A percentile compares a stretch with the other conserved stretches of the same genome.
Conservation (phyloP, 53 echinoderm and acorn worm genomes). For the Henricia sp. region DNA sequence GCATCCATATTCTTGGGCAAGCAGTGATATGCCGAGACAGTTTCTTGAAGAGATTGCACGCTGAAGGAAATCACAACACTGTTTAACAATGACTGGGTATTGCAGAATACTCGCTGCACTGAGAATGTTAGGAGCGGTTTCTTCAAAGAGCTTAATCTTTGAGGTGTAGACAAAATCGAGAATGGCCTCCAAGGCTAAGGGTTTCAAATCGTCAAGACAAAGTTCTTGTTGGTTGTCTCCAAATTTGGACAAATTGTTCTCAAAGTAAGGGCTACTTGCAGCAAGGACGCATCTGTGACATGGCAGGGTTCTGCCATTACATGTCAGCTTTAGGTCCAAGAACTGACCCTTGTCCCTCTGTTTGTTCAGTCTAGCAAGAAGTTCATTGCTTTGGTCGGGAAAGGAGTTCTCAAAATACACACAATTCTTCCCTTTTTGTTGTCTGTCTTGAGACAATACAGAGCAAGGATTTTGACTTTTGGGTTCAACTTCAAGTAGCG, state of each 20-base stretch:
- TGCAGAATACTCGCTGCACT: slow-evolving; percentile 69
- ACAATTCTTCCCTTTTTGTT: neutral
- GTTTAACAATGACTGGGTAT: slow-evolving; percentile 60
- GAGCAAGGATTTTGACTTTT: too few species aligned
- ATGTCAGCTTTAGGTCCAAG: slow-evolving; percentile 26
- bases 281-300: slow-evolving; percentile 84
- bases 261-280: slow-evolving; percentile 80
- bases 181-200: slow-evolving; percentile 41
- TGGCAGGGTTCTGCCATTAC: slow-evolving; percentile 55
- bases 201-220: slow-evolving; percentile 61
- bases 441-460: too few species aligned
- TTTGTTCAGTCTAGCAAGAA: slow-evolving; percentile 30
- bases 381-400: neutral
- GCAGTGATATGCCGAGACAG: slow-evolving; percentile 66
- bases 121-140: slow-evolving; percentile 58
- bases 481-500: slow-evolving; percentile 19
- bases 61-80: slow-evolving; percentile 61
- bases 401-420: neutral
- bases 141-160: slow-evolving; percentile 35
- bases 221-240: neutral
- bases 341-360: slow-evolving; percentile 20
- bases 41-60: slow-evolving; percentile 52
- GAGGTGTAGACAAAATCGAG: slow-evolving; percentile 70
- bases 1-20: slow-evolving; percentile 66
- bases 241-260: slow-evolving; percentile 2